These are phyloP conservation scores for Vanessa cardui DNA, from an alignment of 2,888 invertebrate genomes.

Conservation along the genomic window DNA sequence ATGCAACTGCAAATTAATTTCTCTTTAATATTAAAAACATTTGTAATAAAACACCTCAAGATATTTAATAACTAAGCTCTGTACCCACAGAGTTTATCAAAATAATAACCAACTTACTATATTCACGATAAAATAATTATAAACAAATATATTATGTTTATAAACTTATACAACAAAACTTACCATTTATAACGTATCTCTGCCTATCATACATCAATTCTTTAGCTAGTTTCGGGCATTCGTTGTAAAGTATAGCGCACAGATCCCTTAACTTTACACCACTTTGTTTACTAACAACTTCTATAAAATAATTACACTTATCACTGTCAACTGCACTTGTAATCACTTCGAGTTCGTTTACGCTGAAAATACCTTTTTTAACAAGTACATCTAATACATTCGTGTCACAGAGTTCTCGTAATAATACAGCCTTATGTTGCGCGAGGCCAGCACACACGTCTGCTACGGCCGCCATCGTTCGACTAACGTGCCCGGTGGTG, in stretches of 20 bases:
- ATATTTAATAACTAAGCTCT: too few relatives aligned
- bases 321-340: slow-evolving; percentile 73
- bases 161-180: slow-evolving; percentile 40
- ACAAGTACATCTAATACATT: slow-evolving; percentile 85
- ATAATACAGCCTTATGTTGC: slow-evolving; percentile 84
- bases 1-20: not conserved
- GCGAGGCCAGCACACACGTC: slow-evolving; percentile 84
- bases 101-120: not conserved
- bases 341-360: slow-evolving; percentile 83
- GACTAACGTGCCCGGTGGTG: slow-evolving; percentile 49
- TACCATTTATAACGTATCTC: slow-evolving; percentile 75
- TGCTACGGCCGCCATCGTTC: slow-evolving; percentile 78
- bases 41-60: too few relatives aligned
- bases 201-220: slow-evolving; percentile 84
- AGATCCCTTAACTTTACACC: slow-evolving; percentile 84
- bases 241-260: slow-evolving; percentile 84
- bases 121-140: too few relatives aligned
- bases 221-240: slow-evolving; percentile 85
- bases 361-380: slow-evolving; percentile 85
- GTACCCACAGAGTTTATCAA: not conserved
- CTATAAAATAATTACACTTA: slow-evolving; percentile 84
- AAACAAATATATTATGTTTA: too few relatives aligned
- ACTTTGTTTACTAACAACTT: slow-evolving; percentile 85
- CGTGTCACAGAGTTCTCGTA: slow-evolving; percentile 84
- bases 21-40: not conserved